These are phyloP conservation scores for Caprella mutica DNA, from an alignment of 2,888 invertebrate genomes.

Conservation along the genomic window DNA sequence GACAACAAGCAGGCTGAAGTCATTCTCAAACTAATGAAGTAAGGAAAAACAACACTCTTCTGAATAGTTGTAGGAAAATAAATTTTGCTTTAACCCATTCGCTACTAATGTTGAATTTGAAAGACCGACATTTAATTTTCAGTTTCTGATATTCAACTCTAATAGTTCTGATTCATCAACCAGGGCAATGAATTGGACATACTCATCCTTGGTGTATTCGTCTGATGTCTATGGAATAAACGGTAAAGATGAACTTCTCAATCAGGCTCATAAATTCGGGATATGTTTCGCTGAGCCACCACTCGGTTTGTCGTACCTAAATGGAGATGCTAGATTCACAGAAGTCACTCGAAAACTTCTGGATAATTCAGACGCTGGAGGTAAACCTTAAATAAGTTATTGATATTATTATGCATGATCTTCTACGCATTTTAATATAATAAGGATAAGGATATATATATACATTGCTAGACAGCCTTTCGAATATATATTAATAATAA, in stretches of 20 bases:
- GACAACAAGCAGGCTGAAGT: slow-evolving; percentile 48
- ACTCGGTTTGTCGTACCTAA: slow-evolving; percentile 43
- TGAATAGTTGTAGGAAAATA: not conserved
- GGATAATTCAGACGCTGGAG: slow-evolving; percentile 36
- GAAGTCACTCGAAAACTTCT: slow-evolving; percentile 42
- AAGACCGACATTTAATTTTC: slow-evolving; percentile 20
- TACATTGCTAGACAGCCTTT: too few relatives aligned
- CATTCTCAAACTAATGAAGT: slow-evolving; percentile 48
- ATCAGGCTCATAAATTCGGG: slow-evolving; percentile 42
- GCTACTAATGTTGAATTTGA: not conserved
- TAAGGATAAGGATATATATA: too few relatives aligned
- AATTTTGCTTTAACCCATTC: not conserved
- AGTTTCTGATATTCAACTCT: not conserved
- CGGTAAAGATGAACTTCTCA: slow-evolving; percentile 39
- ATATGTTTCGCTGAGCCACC: slow-evolving; percentile 47
- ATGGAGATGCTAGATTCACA: slow-evolving; percentile 42
- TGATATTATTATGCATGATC: not conserved
- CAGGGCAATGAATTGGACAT: slow-evolving; percentile 47
- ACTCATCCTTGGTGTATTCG: slow-evolving; percentile 48
- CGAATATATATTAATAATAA: not conserved
- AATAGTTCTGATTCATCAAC: not conserved
- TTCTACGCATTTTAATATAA: not conserved
- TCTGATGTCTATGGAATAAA: slow-evolving; percentile 49
- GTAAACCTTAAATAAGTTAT: not conserved
- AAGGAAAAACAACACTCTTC: slow-evolving; percentile 27